Evolutionary conservation across 2,888 invertebrate genomes (phyloP).

Genomic region (Dryobotodes eremita): DNA sequence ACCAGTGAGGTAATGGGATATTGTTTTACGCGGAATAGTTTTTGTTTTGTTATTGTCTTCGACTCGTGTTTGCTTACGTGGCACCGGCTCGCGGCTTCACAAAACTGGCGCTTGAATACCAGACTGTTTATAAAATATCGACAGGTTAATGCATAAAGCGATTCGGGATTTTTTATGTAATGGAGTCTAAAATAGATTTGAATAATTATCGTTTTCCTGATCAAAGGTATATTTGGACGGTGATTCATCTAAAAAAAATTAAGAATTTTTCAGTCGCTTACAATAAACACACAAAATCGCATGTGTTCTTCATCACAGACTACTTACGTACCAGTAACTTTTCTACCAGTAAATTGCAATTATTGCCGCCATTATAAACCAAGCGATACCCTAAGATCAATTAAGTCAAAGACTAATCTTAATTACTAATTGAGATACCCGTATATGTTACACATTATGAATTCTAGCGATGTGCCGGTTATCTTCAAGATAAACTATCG

Average conservation of each 20-base stretch:
- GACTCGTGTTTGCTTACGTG: slow-evolving; percentile 52
- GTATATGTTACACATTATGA: slow-evolving; percentile 68
- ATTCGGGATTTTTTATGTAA: slow-evolving; percentile 24
- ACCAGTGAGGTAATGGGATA: slow-evolving; percentile 72
- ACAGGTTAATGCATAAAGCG: slow-evolving; percentile 43
- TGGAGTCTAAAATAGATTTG: slow-evolving; percentile 16
- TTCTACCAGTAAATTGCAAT: slow-evolving; percentile 22
- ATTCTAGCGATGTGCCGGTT: slow-evolving; percentile 73
- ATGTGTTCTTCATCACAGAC: neutral
- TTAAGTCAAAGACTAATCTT: slow-evolving; percentile 54
- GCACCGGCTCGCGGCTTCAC: slow-evolving; percentile 19
- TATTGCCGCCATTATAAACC: slow-evolving; percentile 32
- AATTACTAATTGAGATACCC: slow-evolving; percentile 67
- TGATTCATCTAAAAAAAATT: neutral
- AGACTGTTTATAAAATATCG: slow-evolving; percentile 52
- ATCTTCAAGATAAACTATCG: slow-evolving; percentile 71
- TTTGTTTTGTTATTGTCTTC: slow-evolving; percentile 66
- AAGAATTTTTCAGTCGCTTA: no score
- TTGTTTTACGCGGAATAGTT: slow-evolving; percentile 71
- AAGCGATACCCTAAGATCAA: slow-evolving; percentile 38
- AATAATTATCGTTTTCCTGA: slow-evolving; percentile 18
- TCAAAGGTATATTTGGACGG: slow-evolving; percentile 16
- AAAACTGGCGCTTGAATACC: slow-evolving; percentile 57
- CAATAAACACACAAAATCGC: neutral
- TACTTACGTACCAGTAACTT: neutral